A percentile compares a stretch with the other conserved stretches of the same genome.
These are phyloP conservation scores for Syrphus vitripennis DNA, from an alignment of 2,888 invertebrate species.

Conservation along the genomic window DNA sequence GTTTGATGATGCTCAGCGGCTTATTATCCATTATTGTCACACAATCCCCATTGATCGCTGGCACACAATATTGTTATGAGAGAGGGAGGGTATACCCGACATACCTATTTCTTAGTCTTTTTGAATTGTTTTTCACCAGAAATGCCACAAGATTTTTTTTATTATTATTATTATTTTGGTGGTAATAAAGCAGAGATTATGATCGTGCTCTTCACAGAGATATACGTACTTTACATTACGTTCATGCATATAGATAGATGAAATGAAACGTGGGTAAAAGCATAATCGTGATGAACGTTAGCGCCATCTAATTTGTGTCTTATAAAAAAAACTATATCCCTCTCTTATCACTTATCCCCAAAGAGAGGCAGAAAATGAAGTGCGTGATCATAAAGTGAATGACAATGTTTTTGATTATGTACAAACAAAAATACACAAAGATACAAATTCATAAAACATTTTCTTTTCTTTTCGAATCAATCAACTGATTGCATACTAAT, in stretches of 20 bases:
- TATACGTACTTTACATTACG: not conserved
- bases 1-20: constrained; percentile 62
- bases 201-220: constrained; percentile 36
- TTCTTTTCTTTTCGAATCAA: constrained; percentile 47
- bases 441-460: constrained; percentile 24
- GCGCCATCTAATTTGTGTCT: constrained; percentile 69
- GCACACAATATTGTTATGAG: not conserved
- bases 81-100: not conserved
- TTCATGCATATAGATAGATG: constrained; percentile 4
- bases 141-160: not conserved
- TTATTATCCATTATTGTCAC: constrained; percentile 69
- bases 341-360: constrained; percentile 23
- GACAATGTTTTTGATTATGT: constrained; percentile 2
- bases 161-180: constrained; percentile 19
- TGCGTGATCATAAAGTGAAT: constrained; percentile 69
- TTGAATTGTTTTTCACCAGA: constrained; percentile 21
- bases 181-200: constrained; percentile 36
- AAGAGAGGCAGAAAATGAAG: constrained; percentile 35
- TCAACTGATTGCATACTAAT: constrained; percentile 71
- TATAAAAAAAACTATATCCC: constrained; percentile 34
- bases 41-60: constrained; percentile 50
- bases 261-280: constrained; percentile 40
- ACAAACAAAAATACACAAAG: not conserved
- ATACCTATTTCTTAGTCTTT: not conserved
- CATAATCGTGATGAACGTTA: constrained; percentile 62